These are phyloP conservation scores for Platysteira castanea DNA, from an alignment of 2,113 vertebrate species.

Conservation along the genomic window DNA sequence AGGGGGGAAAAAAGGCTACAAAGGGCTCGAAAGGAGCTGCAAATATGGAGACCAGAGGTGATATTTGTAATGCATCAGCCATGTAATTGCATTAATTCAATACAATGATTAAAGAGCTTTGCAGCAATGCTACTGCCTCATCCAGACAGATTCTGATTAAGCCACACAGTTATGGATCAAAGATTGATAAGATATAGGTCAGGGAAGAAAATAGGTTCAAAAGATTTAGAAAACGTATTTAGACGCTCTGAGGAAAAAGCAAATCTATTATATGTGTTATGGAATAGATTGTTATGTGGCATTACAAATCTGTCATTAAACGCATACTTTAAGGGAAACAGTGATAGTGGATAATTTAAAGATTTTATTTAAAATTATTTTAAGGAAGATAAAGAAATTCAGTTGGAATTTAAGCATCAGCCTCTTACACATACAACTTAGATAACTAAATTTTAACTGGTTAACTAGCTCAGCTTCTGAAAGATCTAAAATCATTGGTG, in stretches of 20 bases:
- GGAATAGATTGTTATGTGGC: background rate
- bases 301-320: slow-evolving; percentile 3
- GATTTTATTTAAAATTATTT: background rate
- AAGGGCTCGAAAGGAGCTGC: background rate
- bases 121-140: background rate
- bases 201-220: background rate
- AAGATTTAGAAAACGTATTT: background rate
- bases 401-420: background rate
- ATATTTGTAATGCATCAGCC: background rate
- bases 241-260: background rate
- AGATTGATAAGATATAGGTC: slow-evolving; percentile 3
- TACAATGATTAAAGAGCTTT: slow-evolving; percentile 37
- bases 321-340: background rate
- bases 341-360: background rate
- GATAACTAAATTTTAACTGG: background rate
- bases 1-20: background rate
- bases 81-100: slow-evolving; percentile 42
- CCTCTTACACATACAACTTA: background rate
- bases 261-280: background rate
- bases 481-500: background rate
- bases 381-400: background rate
- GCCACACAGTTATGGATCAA: slow-evolving; percentile 12
- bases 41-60: background rate
- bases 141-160: slow-evolving; percentile 25
- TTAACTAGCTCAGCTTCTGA: background rate